phyloP scores from a whole-genome alignment of 30 jellyfish, hydroid and myxozoan genomes.

The Aurelia sp. region DNA sequence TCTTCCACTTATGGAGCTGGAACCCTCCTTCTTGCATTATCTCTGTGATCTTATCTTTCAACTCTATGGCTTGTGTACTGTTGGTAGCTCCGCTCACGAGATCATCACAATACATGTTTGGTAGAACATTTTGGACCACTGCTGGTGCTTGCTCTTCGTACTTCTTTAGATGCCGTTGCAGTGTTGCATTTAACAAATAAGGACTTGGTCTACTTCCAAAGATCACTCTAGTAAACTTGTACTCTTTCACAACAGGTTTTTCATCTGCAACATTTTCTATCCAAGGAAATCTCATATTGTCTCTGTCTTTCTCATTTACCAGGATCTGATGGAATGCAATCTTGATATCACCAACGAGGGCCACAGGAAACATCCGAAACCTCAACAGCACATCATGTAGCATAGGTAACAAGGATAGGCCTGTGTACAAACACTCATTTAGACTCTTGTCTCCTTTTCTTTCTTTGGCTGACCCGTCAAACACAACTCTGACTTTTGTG shows the following conservation, averaged over 20 bases:
- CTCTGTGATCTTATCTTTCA: too few species aligned
- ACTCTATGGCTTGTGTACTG: conserved; percentile 8
- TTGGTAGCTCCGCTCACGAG: conserved; percentile 45
- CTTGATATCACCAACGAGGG: too few species aligned
- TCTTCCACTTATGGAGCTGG: too few species aligned
- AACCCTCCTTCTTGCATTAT: too few species aligned
- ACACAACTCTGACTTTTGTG: too few species aligned
- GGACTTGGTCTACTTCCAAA: conserved; percentile 58
- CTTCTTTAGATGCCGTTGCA: conserved; percentile 29
- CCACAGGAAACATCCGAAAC: too few species aligned
- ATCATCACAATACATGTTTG: conserved; percentile 48
- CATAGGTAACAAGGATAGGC: too few species aligned
- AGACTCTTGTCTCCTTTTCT: too few species aligned
- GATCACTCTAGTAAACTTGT: conserved; percentile 33
- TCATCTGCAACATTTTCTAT: conserved; percentile 7
- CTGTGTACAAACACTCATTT: too few species aligned
- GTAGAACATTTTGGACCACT: conserved; percentile 31
- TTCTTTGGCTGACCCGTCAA: too few species aligned
- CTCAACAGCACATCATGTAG: too few species aligned
- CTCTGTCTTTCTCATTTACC: conserved; percentile 56
- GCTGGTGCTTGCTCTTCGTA: conserved; percentile 46
- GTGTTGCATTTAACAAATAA: conserved; percentile 37
- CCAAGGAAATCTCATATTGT: conserved; percentile 39
- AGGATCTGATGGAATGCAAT: conserved; percentile 48
- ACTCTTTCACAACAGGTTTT: conserved; percentile 32